These are phyloP conservation scores for Eretmocerus hayati DNA, from an alignment of 2,888 invertebrate species.

Conservation along the genomic window DNA sequence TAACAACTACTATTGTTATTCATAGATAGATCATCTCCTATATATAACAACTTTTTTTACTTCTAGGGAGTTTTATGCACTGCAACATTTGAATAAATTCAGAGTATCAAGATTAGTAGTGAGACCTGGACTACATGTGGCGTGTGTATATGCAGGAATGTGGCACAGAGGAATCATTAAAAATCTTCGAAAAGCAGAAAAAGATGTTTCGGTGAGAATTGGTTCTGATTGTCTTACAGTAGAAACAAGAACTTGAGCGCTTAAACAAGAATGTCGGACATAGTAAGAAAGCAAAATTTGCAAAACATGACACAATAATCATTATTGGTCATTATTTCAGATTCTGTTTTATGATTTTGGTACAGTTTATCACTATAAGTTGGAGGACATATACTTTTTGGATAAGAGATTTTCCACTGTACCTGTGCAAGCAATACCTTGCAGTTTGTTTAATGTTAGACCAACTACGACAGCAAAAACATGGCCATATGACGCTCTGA, in stretches of 20 bases:
- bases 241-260: too few species aligned
- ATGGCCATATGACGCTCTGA: slow-evolving; percentile 27
- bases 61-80: slow-evolving; percentile 15
- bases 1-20: slow-evolving; percentile 1
- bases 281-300: neutral
- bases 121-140: slow-evolving; percentile 36
- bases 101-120: slow-evolving; percentile 33
- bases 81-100: slow-evolving; percentile 20
- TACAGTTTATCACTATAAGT: slow-evolving; percentile 30
- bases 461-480: slow-evolving; percentile 25
- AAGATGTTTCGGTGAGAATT: neutral
- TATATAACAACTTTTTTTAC: neutral
- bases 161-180: slow-evolving; percentile 42
- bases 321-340: slow-evolving; percentile 25
- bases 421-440: slow-evolving; percentile 41
- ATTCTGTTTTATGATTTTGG: slow-evolving; percentile 42
- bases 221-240: neutral
- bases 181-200: slow-evolving; percentile 28
- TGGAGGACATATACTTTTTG: slow-evolving; percentile 32
- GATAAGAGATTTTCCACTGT: slow-evolving; percentile 32
- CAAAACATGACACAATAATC: neutral
- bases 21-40: neutral
- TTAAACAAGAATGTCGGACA: too few species aligned
- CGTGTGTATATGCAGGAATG: slow-evolving; percentile 29
- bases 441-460: slow-evolving; percentile 33